Evolutionary conservation across 2,113 vertebrate species (phyloP), one percentile per base, ranked within the genome.

Genomic region (Sapajus apella): DNA sequence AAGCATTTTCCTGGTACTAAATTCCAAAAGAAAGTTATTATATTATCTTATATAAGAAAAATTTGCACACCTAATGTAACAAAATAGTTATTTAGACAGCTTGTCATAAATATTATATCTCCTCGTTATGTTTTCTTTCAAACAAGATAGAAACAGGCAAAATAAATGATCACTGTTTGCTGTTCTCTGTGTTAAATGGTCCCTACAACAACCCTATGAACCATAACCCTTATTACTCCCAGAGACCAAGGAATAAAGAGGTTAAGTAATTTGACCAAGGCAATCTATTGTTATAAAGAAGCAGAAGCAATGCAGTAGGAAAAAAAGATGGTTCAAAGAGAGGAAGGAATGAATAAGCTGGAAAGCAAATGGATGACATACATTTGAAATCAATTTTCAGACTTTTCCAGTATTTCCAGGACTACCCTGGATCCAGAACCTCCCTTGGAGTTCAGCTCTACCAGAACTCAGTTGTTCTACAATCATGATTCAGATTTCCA

Each of bases 21-120:
- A 87, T 81, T 81, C 77, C 50, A 85, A 93, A 96, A 75, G 58
- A 73, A 90, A 79, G 25, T 81, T 64, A 86, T 76, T 25, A 47
- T 17, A 35, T 91, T 35, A 43, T 17, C 14, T 87, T 58, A 37
- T 52, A 16, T 21, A 82, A 73, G 30, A 79, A 87, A 97, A 92
- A 81, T 64, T 61, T 81, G 50, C n/a, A 87, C 10, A 73, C 5
- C n/a, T 58, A 91, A 52, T 91, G 43, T 17, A 55, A 77, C 73
- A 87, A 95, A 88, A 81, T 70, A 43, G 10, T 18, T 68, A 52
- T 80, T 35, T 73, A 40, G 66, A 70, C n/a, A 87, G 9, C 18
- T 90, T 64, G 45, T 68, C 64, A 40, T 84, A 81, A 84, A 66
- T 75, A 56, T 83, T 90, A 56, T 25, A 40, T 68, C 35, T 61